Evolutionary conservation across 1,140 invertebrate species (phyloP).

Genomic region (Sinonovacula constricta): DNA sequence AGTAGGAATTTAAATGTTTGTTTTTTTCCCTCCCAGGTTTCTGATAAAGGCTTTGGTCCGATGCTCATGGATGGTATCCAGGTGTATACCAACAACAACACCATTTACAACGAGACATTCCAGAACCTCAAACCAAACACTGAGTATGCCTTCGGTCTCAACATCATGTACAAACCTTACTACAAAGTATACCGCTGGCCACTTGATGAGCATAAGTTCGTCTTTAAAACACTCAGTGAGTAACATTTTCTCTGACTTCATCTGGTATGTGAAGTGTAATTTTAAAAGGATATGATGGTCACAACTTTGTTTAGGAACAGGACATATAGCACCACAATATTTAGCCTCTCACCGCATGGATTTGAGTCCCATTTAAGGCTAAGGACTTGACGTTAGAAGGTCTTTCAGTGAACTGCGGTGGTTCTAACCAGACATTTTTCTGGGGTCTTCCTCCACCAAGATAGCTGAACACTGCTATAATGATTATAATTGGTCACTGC

Average conservation of each 20-base stretch:
- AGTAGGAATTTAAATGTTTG: neutral
- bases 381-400: neutral
- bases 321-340: neutral
- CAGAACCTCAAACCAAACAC: slow-evolving; percentile 78
- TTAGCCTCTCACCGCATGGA: neutral
- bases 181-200: slow-evolving; percentile 45
- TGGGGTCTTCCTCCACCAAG: too few species aligned
- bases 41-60: neutral
- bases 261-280: neutral
- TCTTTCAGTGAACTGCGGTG: too few species aligned
- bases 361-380: neutral
- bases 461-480: too few species aligned
- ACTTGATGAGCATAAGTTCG: slow-evolving; percentile 76
- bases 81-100: slow-evolving; percentile 35
- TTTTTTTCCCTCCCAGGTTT: neutral
- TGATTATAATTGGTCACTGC: too few species aligned
- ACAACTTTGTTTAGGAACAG: neutral
- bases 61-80: neutral
- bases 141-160: slow-evolving; percentile 84
- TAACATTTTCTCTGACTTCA: slow-evolving; percentile 9
- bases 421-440: too few species aligned
- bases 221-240: slow-evolving; percentile 87
- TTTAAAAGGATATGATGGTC: too few species aligned
- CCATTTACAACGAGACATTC: slow-evolving; percentile 51
- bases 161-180: slow-evolving; percentile 41